Evolutionary conservation across 2,797 vertebrate genomes (phyloP), one percentile per base, ranked within the genome.

Genomic region (Novumbra hubbsi): DNA sequence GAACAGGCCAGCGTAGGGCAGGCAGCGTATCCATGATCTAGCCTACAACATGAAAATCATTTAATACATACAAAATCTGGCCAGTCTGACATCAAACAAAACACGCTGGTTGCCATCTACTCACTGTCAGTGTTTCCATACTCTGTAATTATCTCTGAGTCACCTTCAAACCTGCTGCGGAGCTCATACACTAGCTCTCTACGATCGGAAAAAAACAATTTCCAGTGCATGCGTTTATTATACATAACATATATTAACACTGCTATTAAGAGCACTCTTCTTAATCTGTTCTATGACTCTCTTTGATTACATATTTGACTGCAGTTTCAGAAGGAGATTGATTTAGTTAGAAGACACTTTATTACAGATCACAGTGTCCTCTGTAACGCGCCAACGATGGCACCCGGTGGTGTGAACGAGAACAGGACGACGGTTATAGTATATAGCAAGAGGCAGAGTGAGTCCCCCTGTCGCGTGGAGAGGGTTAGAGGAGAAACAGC

Each of bases 111-210:
- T 45, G 41, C 41, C 5, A 11, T 45, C 41, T 12, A 45, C 41
- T 45, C 41, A 45, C 41, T 45, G 41, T 45, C 41, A 45, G 12
- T 11, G 41, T 45, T 45, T 14, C 41, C 41, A 1, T 0, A 45
- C 41, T 45, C 81, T 71, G 1, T 75, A 4, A 80, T 78, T 87
- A 88, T 88, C 84, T 81, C 74, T 24, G 4, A 57, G 69, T 74
- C 76, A 76, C 72, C 75, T 72, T 83, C 68, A 73, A 73, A 7
- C 68, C 55, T 60, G 55, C 55, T 75, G 77, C 82, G 50, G 83
- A 83, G 84, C 83, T 63, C 75, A 62, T 83, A 75, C 78, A 34
- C 76, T 67, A 5, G 73, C 57, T 63, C 60, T 63, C 12, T 63
- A 27, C 21, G 24, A 30, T 63, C 60, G n/a, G n/a, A n/a, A 63